phyloP scores from a whole-genome alignment of 2,113 vertebrate genomes.

The Castor canadensis region DNA sequence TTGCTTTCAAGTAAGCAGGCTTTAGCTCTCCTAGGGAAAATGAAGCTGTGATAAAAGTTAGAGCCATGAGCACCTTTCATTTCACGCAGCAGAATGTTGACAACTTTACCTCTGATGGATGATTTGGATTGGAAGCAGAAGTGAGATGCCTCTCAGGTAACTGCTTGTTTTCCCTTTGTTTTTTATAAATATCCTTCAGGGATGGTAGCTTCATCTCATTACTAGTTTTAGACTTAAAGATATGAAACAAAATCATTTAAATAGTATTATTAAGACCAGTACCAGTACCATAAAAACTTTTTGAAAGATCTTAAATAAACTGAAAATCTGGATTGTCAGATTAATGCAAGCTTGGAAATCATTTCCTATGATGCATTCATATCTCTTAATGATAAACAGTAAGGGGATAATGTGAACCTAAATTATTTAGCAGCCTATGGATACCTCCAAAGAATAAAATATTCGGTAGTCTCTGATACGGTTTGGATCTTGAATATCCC shows the following conservation, averaged over 20 bases:
- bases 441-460: background rate
- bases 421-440: background rate
- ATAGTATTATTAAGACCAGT: conserved; percentile 43
- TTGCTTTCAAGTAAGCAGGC: background rate
- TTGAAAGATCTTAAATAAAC: conserved; percentile 5
- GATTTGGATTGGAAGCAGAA: conserved; percentile 81
- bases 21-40: background rate
- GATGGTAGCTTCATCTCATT: conserved; percentile 85
- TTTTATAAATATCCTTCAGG: conserved; percentile 93
- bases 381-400: background rate
- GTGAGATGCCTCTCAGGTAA: conserved; percentile 83
- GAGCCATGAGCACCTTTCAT: background rate
- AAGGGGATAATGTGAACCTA: background rate
- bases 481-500: background rate
- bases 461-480: no score
- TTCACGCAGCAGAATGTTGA: background rate
- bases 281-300: conserved; percentile 30
- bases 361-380: background rate
- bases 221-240: conserved; percentile 82
- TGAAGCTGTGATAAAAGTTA: background rate
- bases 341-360: background rate
- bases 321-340: background rate
- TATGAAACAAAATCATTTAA: conserved; percentile 66
- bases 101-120: conserved; percentile 89
- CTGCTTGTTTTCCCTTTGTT: conserved; percentile 86